phyloP scores from a whole-genome alignment of 2,113 vertebrate genomes.

The Tinamus guttatus region DNA sequence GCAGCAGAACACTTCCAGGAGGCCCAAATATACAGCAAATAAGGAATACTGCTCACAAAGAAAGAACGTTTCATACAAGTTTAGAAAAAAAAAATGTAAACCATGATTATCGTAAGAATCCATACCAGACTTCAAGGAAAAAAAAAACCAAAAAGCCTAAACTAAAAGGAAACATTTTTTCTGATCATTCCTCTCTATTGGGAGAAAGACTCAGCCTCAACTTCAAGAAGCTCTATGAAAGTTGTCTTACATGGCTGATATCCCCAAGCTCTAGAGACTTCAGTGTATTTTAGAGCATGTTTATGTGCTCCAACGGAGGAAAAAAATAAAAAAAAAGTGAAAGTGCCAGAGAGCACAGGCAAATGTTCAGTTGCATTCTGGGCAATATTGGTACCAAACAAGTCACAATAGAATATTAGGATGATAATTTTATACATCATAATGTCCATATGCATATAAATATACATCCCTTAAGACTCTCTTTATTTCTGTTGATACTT shows the following conservation, averaged over 20 bases:
- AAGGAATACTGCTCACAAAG: not conserved
- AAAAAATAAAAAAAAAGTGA: not conserved
- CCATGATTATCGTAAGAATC: not conserved
- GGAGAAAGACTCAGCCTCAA: not conserved
- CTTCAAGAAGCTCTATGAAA: slow-evolving; percentile 33
- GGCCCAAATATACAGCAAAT: not conserved
- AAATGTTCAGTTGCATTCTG: slow-evolving; percentile 26
- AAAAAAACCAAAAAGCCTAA: not conserved
- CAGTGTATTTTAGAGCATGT: not conserved
- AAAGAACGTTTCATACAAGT: not conserved
- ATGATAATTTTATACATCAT: slow-evolving; percentile 67
- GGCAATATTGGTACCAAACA: slow-evolving; percentile 34
- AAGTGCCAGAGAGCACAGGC: not conserved
- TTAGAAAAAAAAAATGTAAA: not conserved
- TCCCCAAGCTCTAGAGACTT: not conserved
- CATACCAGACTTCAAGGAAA: not conserved
- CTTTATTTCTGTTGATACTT: slow-evolving; percentile 53
- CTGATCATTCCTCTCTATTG: not conserved
- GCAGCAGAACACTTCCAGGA: not conserved
- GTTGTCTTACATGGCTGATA: not conserved
- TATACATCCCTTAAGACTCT: slow-evolving; percentile 35
- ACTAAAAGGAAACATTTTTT: not conserved
- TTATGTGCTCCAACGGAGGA: not conserved
- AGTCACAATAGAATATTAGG: slow-evolving; percentile 55
- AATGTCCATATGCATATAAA: slow-evolving; percentile 53